Evolutionary conservation across 2,888 invertebrate genomes (phyloP).

Genomic region (Ptilodon capucinus): DNA sequence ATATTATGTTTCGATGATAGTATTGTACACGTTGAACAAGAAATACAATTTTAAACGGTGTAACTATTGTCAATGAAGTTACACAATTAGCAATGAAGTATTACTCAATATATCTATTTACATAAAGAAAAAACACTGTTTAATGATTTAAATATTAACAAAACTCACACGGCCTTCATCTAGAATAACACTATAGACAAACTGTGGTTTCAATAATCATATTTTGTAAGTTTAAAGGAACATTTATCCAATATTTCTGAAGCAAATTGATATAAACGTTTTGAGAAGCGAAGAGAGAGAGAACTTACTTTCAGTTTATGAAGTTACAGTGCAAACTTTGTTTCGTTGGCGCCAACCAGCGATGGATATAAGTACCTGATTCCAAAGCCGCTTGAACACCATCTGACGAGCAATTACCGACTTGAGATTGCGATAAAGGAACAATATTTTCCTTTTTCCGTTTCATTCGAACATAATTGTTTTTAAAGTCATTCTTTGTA

Average conservation of each 20-base stretch:
- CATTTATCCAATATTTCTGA: slow-evolving; percentile 60
- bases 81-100: too few relatives aligned
- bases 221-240: slow-evolving; percentile 43
- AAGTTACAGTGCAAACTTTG: slow-evolving; percentile 55
- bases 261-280: slow-evolving; percentile 61
- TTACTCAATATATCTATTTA: too few relatives aligned
- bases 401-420: slow-evolving; percentile 9
- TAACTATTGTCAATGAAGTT: too few relatives aligned
- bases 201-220: slow-evolving; percentile 19
- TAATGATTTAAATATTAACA: too few relatives aligned
- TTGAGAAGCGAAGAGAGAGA: slow-evolving; percentile 45
- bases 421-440: not conserved
- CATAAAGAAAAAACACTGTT: too few relatives aligned
- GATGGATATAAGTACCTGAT: slow-evolving; percentile 7
- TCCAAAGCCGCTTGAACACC: slow-evolving; percentile 12
- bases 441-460: too few relatives aligned
- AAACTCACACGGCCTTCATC: not conserved
- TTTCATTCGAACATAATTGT: too few relatives aligned
- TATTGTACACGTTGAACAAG: too few relatives aligned
- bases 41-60: too few relatives aligned
- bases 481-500: too few relatives aligned
- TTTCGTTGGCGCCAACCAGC: slow-evolving; percentile 28
- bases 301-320: slow-evolving; percentile 46
- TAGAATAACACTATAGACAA: slow-evolving; percentile 2
- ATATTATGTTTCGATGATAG: too few relatives aligned